Conservation (phyloP, 2,113 vertebrate species). For the Dasyurus viverrinus region DNA sequence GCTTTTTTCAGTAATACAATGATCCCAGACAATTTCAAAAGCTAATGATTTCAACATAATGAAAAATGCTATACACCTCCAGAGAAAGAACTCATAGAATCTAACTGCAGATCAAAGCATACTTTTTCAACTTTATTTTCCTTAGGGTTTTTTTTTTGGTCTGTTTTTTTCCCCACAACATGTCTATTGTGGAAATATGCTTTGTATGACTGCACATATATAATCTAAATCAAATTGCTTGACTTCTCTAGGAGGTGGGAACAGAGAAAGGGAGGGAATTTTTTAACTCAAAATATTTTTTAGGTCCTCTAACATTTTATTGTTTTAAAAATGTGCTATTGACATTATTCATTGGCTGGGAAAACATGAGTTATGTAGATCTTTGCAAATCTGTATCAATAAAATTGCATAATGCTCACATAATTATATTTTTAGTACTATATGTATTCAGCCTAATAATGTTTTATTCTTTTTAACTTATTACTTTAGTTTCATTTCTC, state of each 20-base stretch:
- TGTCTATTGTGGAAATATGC: neutral
- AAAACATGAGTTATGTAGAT: neutral
- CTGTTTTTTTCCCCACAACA: neutral
- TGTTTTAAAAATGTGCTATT: neutral
- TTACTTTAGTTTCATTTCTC: conserved; percentile 57
- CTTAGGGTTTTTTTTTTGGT: neutral
- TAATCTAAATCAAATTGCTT: neutral
- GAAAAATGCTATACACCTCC: neutral
- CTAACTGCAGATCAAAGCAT: neutral
- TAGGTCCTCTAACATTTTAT: neutral
- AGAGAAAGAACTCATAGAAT: neutral
- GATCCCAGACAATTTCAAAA: neutral
- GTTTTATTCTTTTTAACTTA: conserved; percentile 42
- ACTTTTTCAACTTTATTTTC: neutral
- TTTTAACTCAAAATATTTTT: neutral
- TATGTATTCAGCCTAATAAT: conserved; percentile 19
- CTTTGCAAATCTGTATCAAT: conserved; percentile 51
- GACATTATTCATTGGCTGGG: conserved; percentile 35
- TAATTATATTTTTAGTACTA: conserved; percentile 49
- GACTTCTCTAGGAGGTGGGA: neutral
- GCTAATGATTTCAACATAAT: neutral
- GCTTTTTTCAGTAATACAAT: neutral
- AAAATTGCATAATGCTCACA: conserved; percentile 64
- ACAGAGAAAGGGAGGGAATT: neutral
- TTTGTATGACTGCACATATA: neutral